Evolutionary conservation across 2,797 vertebrate genomes (phyloP), one percentile per base, ranked within the genome.

Genomic region (Acanthurus lineatus): DNA sequence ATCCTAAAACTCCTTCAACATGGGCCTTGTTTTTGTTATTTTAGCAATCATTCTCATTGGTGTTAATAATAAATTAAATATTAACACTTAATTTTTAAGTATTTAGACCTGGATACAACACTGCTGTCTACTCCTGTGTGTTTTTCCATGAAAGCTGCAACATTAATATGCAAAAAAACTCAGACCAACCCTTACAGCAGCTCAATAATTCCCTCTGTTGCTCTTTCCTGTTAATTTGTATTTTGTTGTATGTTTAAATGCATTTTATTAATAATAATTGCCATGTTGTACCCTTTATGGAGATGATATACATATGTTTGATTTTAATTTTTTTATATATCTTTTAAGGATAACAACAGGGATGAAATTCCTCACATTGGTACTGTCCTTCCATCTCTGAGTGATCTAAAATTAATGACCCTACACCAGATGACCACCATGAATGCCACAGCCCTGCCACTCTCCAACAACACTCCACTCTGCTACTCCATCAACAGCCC

Each of bases 401-500:
- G 10, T 59, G 58, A 59, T 64, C 68, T 57, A 47, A 81, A 79
- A 65, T 66, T 60, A 42, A 51, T 3, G 0, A 61, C 32, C 17
- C 5, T 45, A 49, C 44, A 75, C 11, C 67, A n/a, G 48, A 64
- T 40, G 22, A 64, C 51, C 69, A 79, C 12, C 90, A 95, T 94
- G 93, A 93, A 90, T 51, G 3, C 38, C 14, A 90, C 87, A 0
- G 17, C 1, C 32, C 9, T 2, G 0, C 28, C 51, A 1, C 12
- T 4, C 1, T 9, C 42, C 71, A 93, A 92, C 62, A 8, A 53
- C 20, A 92, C 88, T 3, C 89, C 93, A 0, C 45, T 69, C n/a
- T 96, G 96, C 85, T 96, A 91, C 84, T 90, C 92, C 58, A 91
- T 92, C 68, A 94, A 78, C 86, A 94, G 20, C 45, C 88, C 91